Conservation (phyloP, 2,797 vertebrate genomes). For the Spinibarbus caldwelli region DNA sequence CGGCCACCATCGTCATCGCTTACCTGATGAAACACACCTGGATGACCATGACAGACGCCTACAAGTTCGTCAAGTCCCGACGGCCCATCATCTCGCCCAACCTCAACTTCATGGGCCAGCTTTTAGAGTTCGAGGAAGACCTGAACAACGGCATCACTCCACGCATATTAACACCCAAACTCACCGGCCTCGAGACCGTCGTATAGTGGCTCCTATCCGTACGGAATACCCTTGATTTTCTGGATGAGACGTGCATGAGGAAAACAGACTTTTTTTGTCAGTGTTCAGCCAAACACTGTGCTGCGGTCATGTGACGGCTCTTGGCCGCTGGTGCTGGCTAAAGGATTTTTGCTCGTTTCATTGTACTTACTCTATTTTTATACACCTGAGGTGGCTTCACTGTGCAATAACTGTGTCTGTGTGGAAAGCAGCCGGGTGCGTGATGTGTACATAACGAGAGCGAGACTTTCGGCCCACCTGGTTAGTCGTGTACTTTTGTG, state of each 20-base stretch:
- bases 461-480: conserved; percentile 75
- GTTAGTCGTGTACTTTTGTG: conserved; percentile 74
- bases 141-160: conserved; percentile 97
- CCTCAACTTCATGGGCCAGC: conserved; percentile 99
- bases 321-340: conserved; percentile 70
- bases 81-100: conserved; percentile 99
- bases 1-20: conserved; percentile 97
- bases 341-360: conserved; percentile 78
- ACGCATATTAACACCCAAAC: conserved; percentile 94
- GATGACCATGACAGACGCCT: conserved; percentile 99
- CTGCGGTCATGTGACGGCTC: conserved; percentile 67
- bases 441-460: conserved; percentile 76
- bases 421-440: conserved; percentile 79
- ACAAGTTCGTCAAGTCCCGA: conserved; percentile 98
- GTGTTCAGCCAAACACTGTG: conserved; percentile 49
- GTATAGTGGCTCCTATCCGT: conserved; percentile 75
- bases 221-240: neutral
- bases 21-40: conserved; percentile 99
- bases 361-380: conserved; percentile 89
- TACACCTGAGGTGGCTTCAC: conserved; percentile 86
- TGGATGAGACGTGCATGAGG: conserved; percentile 17
- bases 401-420: conserved; percentile 96
- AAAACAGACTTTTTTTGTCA: neutral
- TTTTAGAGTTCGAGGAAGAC: conserved; percentile 98
- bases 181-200: conserved; percentile 91